Base-by-base conservation (phyloP, 2,113 vertebrate genomes). In the Protobothrops mucrosquamatus region DNA sequence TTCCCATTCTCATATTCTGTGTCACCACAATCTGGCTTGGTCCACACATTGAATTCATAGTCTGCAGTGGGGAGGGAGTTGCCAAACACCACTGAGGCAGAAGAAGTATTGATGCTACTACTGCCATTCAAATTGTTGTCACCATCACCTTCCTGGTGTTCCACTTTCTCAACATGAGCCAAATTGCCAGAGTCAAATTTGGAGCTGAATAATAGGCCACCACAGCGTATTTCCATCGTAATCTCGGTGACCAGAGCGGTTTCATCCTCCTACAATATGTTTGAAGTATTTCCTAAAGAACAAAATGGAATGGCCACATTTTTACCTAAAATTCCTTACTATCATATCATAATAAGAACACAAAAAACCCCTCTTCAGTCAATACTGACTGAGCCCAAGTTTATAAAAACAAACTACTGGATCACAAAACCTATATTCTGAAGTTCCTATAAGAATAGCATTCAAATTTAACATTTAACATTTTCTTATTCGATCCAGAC, bases 41-140 rank as follows among this genome's bases (percentile, higher is more conserved):
- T 99, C 99, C 99, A 99, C 61, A 99, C 98, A 0, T 99, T 99
- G 96, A 99, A 99, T 96, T 99, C 98, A 3, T 98, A 98, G 97
- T 99, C 99, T 2, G 98, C 97, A 22, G 89, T 89, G 0, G 97
- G 93, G 34, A 96, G 95, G 1, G 95, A 92, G 61, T 57, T 61
- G 12, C 90, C 94, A 74, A 95, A 92, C n/a, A 48, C 56, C 56
- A 90, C 3, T 0, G 92, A 90, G 24, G 81, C 23, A 57, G 94
- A 92, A 54, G 92, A 61, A 52, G 89, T 54, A 0, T 74, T 91
- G 51, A 51, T 15, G 48, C 54, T 14, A 20, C 94, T 91, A 88
- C 93, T 94, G 5, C 92, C 61, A 0, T 89, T 88, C 46, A 90
- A 96, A 14, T 87, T 6, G 56, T 14, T 92, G 29, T 52, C 93